These are phyloP conservation scores for Anabacerthia variegaticeps DNA, from an alignment of 2,797 vertebrate species.

Conservation along the genomic window DNA sequence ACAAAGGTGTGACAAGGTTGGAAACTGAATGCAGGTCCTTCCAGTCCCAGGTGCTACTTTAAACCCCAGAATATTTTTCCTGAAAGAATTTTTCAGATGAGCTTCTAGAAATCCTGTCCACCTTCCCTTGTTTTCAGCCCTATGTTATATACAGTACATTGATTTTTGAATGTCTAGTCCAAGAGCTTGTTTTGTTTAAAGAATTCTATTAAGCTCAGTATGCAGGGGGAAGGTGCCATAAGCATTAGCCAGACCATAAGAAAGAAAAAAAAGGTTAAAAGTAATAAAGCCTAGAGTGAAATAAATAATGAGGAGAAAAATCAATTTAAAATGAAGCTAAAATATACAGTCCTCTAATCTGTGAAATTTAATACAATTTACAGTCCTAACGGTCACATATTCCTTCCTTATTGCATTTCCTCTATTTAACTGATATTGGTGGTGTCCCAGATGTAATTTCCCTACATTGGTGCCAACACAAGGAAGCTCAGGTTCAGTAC, in stretches of 20 bases:
- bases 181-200: neutral
- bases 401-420: slow-evolving; percentile 28
- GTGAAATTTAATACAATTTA: slow-evolving; percentile 14
- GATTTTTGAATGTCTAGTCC: neutral
- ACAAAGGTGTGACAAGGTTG: neutral
- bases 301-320: neutral
- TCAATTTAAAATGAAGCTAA: neutral
- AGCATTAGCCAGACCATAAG: neutral
- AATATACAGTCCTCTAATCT: neutral
- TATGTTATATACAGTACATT: neutral
- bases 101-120: neutral
- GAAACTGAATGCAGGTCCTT: neutral
- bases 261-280: neutral
- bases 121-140: neutral
- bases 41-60: neutral
- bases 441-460: slow-evolving; percentile 1
- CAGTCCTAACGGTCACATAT: slow-evolving; percentile 4
- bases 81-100: neutral
- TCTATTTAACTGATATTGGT: slow-evolving; percentile 22
- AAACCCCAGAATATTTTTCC: neutral
- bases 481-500: neutral
- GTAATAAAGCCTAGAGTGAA: neutral
- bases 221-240: neutral
- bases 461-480: neutral
- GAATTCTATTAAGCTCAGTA: neutral